Evolutionary conservation across 2,888 invertebrate genomes (phyloP), one percentile per base, ranked within the genome.

Genomic region (Drosophila colorata): DNA sequence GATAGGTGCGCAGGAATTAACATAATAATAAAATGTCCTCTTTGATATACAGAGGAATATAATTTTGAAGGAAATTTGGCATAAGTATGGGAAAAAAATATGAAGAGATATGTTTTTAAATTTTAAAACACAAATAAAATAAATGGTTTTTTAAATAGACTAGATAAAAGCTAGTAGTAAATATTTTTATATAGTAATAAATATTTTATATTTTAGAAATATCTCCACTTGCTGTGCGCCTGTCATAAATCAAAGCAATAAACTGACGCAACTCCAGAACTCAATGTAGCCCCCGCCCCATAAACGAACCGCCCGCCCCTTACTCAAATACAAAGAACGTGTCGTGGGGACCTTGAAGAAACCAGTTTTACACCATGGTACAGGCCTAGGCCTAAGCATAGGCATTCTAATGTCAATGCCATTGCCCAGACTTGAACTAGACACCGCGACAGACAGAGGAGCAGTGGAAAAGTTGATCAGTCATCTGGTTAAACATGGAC

Each of bases 381-480:
- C 58, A 68, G 67, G 77, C 41, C 31, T 40, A 41, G 38, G 14
- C 53, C 1, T 13, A 53, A 41, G 33, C 28, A 28, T 28, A 33
- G 13, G 33, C 81, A 81, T 90, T 92, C 91, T 92, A 91, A 91
- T 91, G 92, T 92, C 92, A 92, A 91, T 92, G 92, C 89, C 92
- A 91, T 88, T 86, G 84, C 68, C 66, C 80, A 79, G 74, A 77
- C 78, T 63, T 63, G 28, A 68, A 58, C 72, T 69, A 79, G 78
- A 79, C 78, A 35, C 41, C 33, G 41, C 31, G 64, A 61, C 16
- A 57, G 46, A 61, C 28, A 14, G 38, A 16, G 40, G 9, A 23
- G 18, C 8, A 20, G 49, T 35, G 16, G 16, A 57, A 49, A 71
- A 74, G 56, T 66, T 64, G 48, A 60, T 57, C 47, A 43, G 49